These are phyloP conservation scores for Episyrphus balteatus DNA, from an alignment of 1,140 invertebrate species.

Conservation along the genomic window DNA sequence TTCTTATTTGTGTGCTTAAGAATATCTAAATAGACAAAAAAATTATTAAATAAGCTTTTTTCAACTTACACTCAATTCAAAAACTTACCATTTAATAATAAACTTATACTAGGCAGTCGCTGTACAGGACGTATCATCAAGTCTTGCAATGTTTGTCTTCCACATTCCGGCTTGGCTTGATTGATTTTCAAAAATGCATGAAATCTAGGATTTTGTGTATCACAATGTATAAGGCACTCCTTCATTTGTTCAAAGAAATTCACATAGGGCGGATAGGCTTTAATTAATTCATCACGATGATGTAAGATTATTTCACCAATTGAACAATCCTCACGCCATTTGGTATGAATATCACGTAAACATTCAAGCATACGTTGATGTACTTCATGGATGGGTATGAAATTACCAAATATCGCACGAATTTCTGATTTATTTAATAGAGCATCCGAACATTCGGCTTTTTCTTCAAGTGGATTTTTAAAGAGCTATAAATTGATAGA, in stretches of 20 bases:
- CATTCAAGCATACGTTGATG: conserved; percentile 68
- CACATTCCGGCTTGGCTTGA: conserved; percentile 86
- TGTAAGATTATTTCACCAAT: conserved; percentile 82
- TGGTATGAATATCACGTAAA: conserved; percentile 39
- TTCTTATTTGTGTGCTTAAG: conserved; percentile 78
- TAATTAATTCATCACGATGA: conserved; percentile 69
- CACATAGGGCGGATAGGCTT: conserved; percentile 93
- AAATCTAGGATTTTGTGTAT: conserved; percentile 83
- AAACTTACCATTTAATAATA: conserved; percentile 77
- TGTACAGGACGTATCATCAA: conserved; percentile 94
- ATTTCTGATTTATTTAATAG: conserved; percentile 85
- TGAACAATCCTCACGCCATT: conserved; percentile 74
- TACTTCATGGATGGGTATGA: conserved; percentile 86
- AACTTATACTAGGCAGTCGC: conserved; percentile 85
- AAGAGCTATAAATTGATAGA: conserved; percentile 57
- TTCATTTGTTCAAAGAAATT: conserved; percentile 97
- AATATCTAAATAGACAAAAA: conserved; percentile 58
- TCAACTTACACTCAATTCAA: no score
- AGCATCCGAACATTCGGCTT: conserved; percentile 57
- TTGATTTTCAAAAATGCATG: conserved; percentile 96
- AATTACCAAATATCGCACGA: conserved; percentile 92
- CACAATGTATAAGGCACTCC: conserved; percentile 80
- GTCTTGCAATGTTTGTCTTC: conserved; percentile 86
- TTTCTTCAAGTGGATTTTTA: conserved; percentile 82
- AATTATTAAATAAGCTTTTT: background rate